Base-by-base conservation (phyloP, 2,888 invertebrate species). In the Malthinus flaveolus region DNA sequence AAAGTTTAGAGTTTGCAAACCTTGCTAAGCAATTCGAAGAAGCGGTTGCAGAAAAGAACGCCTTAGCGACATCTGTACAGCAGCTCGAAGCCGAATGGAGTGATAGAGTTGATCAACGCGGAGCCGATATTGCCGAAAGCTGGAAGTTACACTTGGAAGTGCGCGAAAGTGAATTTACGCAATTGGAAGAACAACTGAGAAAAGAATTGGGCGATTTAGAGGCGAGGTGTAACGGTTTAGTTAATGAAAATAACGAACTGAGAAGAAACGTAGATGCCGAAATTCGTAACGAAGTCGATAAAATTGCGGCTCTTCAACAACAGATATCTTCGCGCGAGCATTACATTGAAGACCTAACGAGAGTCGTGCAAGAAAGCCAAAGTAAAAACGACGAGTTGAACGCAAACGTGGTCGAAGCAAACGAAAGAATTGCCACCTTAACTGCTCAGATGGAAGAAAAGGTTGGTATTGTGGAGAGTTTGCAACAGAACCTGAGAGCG, bases 81-180 rank as follows among this genome's bases (percentile, higher is more conserved):
- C 64, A 75, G 3, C 56, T 79, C 7, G 73, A 75, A 36, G 71
- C 73, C 32, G 76, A 80, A 49, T 81, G 81, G 80, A 76, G 84
- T 36, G 78, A 80, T 58, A 81, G 85, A 56, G 82, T 87, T 31
- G 87, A 88, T 70, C 86, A 88, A 73, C 81, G 86, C 65, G 87
- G 88, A 50, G 81, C 81, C 67, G 87, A 88, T 78, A 84, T 89
- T 56, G 87, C 88, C 7, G 84, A 85, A 75, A 80, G 87, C 69
- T 88, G 88, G 88, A 87, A 88, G 69, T 81, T 85, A 63, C 88
- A 89, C 75, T 73, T 88, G 56, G 80, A 83, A n/a, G 81, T 83
- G 66, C 82, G 85, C 37, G 87, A 88, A 78, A 78, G 76, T 7
- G 87, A 87, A 66, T 87, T 87, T 69, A 79, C 81, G 59, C 78